Conservation (phyloP, 2,113 vertebrate genomes). For the Lophura nycthemera region DNA sequence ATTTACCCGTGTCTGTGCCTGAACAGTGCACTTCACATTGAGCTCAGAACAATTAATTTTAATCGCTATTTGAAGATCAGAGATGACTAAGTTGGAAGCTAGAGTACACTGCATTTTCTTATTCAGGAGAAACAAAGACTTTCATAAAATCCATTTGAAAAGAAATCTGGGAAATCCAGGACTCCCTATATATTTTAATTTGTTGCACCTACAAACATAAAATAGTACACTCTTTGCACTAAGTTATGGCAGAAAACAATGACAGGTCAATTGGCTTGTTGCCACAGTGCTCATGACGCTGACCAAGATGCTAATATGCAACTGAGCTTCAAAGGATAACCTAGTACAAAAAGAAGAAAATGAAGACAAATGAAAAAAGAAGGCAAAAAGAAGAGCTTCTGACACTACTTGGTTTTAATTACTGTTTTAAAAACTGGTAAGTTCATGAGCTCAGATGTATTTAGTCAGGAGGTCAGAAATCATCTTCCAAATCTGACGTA, state of each 20-base stretch:
- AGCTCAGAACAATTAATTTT: constrained; percentile 13
- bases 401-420: not conserved
- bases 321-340: not conserved
- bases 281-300: not conserved
- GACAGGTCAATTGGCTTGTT: not conserved
- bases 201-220: not conserved
- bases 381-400: not conserved
- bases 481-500: not conserved
- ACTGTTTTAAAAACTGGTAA: not conserved
- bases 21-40: not conserved
- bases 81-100: not conserved
- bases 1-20: not conserved
- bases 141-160: constrained; percentile 2
- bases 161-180: not conserved
- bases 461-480: not conserved
- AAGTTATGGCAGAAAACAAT: not conserved
- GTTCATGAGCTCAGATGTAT: not conserved
- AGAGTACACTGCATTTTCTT: not conserved
- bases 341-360: not conserved
- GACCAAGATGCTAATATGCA: not conserved
- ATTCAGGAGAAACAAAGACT: not conserved
- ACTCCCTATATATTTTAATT: not conserved
- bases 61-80: not conserved
- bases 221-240: not conserved
- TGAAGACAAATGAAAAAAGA: not conserved